These are phyloP conservation scores for Anastrepha ludens DNA, from an alignment of 1,140 invertebrate species.

Conservation along the genomic window DNA sequence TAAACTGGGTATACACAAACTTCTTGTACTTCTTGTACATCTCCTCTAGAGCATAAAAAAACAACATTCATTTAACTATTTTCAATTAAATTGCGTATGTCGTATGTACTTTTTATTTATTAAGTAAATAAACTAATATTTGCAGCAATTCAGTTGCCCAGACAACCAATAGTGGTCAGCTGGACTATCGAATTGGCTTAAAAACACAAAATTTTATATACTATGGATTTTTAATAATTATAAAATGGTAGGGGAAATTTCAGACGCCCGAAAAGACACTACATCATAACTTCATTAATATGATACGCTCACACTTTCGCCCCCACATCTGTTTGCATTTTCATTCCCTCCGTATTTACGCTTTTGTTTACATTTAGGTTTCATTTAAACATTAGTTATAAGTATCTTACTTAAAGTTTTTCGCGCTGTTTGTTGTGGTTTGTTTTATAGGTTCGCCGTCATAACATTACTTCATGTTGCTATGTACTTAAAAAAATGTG, in stretches of 20 bases:
- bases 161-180: slow-evolving; percentile 22
- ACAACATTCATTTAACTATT: slow-evolving; percentile 15
- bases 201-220: slow-evolving; percentile 42
- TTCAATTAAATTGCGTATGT: slow-evolving; percentile 52
- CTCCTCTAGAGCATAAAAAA: background rate
- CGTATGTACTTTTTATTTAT: slow-evolving; percentile 47
- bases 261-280: slow-evolving; percentile 39
- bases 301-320: slow-evolving; percentile 20
- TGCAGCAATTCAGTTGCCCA: slow-evolving; percentile 21
- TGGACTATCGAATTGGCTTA: slow-evolving; percentile 12
- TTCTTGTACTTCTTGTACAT: no score
- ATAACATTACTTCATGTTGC: slow-evolving; percentile 41
- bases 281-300: slow-evolving; percentile 40
- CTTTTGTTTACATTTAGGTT: slow-evolving; percentile 48
- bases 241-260: slow-evolving; percentile 46
- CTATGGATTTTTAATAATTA: slow-evolving; percentile 47
- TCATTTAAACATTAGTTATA: slow-evolving; percentile 52
- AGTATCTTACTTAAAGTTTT: slow-evolving; percentile 44
- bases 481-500: slow-evolving; percentile 39
- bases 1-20: no score
- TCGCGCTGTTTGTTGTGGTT: slow-evolving; percentile 35
- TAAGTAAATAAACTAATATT: slow-evolving; percentile 51
- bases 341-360: slow-evolving; percentile 12
- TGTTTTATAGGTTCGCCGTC: slow-evolving; percentile 27
- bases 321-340: background rate